A percentile compares a stretch with the other conserved stretches of the same genome.
These are phyloP conservation scores for Tachysurus fulvidraco DNA, from an alignment of 2,113 vertebrate species.

Conservation along the genomic window DNA sequence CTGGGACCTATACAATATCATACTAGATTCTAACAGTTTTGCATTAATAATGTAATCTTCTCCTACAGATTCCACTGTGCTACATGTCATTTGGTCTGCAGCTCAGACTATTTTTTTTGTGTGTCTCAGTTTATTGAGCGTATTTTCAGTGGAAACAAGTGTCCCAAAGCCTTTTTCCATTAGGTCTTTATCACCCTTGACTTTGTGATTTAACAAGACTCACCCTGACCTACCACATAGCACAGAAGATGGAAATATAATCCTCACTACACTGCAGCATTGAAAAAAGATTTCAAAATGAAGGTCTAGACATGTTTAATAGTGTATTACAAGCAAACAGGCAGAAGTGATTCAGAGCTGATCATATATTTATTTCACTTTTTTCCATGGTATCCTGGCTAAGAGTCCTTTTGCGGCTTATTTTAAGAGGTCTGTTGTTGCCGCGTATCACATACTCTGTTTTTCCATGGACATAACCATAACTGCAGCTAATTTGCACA, in stretches of 20 bases:
- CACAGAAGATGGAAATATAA: constrained; percentile 39
- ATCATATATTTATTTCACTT: constrained; percentile 1
- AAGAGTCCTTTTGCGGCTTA: not conserved
- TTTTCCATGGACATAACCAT: not conserved
- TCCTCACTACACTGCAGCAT: constrained; percentile 17
- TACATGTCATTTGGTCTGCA: not conserved
- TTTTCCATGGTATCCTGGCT: not conserved
- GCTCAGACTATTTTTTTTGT: not conserved
- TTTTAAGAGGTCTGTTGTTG: not conserved
- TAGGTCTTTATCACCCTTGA: constrained; percentile 21
- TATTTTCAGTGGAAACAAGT: not conserved
- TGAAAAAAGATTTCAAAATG: constrained; percentile 27
- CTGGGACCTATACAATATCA: no score
- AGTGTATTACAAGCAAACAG: constrained; percentile 17
- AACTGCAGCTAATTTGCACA: not conserved
- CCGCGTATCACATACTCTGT: not conserved
- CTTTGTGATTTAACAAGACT: constrained; percentile 28
- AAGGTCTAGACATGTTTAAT: constrained; percentile 44
- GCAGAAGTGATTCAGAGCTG: not conserved
- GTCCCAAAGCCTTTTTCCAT: constrained; percentile 12
- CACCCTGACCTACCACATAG: not conserved
- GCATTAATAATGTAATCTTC: not conserved
- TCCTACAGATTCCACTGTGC: not conserved
- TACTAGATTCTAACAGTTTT: not conserved
- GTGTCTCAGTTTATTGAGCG: not conserved